Conservation (phyloP, 2,888 invertebrate genomes). For the Eumacrocentrus americanus region DNA sequence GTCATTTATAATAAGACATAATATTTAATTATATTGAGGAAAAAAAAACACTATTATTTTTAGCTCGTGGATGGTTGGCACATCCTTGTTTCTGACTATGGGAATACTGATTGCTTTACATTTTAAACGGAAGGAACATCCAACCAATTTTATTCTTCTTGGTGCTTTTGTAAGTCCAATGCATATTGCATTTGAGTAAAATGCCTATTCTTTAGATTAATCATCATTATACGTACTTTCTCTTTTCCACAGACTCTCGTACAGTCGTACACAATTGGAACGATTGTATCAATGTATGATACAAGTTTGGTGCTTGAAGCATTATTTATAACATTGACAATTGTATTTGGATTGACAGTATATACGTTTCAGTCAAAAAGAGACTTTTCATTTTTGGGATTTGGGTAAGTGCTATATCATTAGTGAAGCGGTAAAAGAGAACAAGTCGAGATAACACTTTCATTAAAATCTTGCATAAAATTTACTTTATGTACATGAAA, state of each 20-base stretch:
- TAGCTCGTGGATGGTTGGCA: slow-evolving; percentile 73
- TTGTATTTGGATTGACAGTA: slow-evolving; percentile 76
- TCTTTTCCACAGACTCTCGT: slow-evolving; percentile 71
- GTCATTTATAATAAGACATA: slow-evolving; percentile 66
- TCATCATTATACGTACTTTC: background rate
- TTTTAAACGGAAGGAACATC: slow-evolving; percentile 77
- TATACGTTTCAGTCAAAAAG: slow-evolving; percentile 85
- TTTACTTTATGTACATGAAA: slow-evolving; percentile 18
- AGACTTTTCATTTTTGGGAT: slow-evolving; percentile 80
- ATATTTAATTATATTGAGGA: background rate
- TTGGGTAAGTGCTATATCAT: slow-evolving; percentile 79
- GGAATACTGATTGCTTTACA: slow-evolving; percentile 72
- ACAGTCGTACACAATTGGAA: slow-evolving; percentile 79
- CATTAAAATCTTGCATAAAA: too few species aligned
- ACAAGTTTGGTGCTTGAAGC: slow-evolving; percentile 79
- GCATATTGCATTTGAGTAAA: slow-evolving; percentile 64
- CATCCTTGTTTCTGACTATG: slow-evolving; percentile 71
- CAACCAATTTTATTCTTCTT: slow-evolving; percentile 80
- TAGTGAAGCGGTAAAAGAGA: too few species aligned
- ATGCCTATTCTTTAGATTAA: background rate
- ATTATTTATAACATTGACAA: slow-evolving; percentile 75
- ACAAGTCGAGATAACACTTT: too few species aligned
- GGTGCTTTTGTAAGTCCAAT: slow-evolving; percentile 75
- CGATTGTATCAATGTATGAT: slow-evolving; percentile 80
- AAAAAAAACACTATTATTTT: slow-evolving; percentile 46